These are phyloP conservation scores for Netelia melanura DNA, from an alignment of 2,888 invertebrate genomes.

Conservation along the genomic window DNA sequence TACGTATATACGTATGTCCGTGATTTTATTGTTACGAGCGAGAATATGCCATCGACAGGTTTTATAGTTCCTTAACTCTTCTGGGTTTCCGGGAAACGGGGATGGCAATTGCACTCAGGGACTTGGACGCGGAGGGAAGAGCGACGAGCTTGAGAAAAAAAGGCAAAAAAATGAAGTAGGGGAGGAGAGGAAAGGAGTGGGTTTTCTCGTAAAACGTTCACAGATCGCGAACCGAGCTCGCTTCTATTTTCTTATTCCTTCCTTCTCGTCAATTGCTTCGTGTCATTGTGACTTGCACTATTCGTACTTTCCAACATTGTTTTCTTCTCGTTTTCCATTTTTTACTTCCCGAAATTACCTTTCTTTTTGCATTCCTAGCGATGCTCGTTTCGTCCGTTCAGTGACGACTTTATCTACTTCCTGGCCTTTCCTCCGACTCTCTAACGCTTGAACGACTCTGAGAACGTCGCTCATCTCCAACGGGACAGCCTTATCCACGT, in stretches of 20 bases:
- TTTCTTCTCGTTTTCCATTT: not conserved
- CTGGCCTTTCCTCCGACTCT: not conserved
- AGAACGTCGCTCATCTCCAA: not conserved
- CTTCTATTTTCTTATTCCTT: conserved; percentile 2
- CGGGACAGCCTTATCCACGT: not conserved
- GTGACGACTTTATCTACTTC: conserved; percentile 42
- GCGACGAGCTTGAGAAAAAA: not conserved
- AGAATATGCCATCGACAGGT: conserved; percentile 56
- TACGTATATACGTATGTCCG: not conserved
- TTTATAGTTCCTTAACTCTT: conserved; percentile 42
- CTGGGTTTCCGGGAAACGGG: conserved; percentile 14
- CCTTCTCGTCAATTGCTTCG: conserved; percentile 26
- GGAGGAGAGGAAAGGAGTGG: not conserved
- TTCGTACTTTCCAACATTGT: not conserved
- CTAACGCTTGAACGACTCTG: conserved; percentile 1
- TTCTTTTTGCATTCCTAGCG: conserved; percentile 11
- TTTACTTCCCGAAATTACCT: conserved; percentile 1
- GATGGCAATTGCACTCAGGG: conserved; percentile 45
- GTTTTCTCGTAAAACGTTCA: conserved; percentile 44
- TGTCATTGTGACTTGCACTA: conserved; percentile 21
- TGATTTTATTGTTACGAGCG: conserved; percentile 28
- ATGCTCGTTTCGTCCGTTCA: not conserved
- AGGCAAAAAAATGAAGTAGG: not conserved
- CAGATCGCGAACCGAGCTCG: conserved; percentile 37
- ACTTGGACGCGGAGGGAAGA: conserved; percentile 6